A percentile compares a stretch with the other conserved stretches of the same genome.
phyloP scores from a whole-genome alignment of 2,797 vertebrate species.

The Gallinago stenura region DNA sequence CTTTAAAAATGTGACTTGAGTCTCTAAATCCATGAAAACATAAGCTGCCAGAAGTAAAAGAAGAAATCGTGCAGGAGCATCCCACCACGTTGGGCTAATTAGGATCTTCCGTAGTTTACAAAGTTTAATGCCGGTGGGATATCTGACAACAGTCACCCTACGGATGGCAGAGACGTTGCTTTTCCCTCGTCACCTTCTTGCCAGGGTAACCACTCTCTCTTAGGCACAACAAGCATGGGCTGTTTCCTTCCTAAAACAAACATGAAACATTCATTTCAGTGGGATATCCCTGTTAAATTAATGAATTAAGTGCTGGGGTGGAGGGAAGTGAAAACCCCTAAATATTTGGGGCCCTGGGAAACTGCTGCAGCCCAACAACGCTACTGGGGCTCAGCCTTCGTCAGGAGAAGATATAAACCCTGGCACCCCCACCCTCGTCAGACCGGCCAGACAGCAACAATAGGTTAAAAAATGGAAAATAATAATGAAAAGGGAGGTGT shows the following conservation, averaged over 20 bases:
- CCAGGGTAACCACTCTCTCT: rapidly evolving
- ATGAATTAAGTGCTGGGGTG: rapidly evolving
- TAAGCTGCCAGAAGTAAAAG: background rate
- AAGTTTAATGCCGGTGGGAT: background rate
- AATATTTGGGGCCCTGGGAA: background rate
- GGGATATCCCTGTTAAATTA: rapidly evolving
- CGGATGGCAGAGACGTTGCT: background rate
- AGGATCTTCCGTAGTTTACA: background rate
- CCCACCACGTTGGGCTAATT: background rate
- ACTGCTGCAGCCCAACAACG: rapidly evolving
- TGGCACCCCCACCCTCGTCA: background rate
- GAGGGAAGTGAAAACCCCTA: rapidly evolving
- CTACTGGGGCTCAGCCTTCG: background rate
- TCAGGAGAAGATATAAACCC: too few species aligned
- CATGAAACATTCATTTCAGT: background rate
- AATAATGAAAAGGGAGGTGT: background rate
- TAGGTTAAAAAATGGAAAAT: rapidly evolving
- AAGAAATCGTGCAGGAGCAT: background rate
- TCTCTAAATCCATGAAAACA: background rate
- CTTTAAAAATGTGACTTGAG: background rate
- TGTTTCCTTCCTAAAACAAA: background rate
- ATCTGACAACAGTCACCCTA: too few species aligned
- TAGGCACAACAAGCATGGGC: too few species aligned
- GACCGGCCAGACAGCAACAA: background rate
- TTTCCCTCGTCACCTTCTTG: background rate